Base-by-base conservation (phyloP, 92 coral and sea anemone genomes). In the Phenganax marumi region DNA sequence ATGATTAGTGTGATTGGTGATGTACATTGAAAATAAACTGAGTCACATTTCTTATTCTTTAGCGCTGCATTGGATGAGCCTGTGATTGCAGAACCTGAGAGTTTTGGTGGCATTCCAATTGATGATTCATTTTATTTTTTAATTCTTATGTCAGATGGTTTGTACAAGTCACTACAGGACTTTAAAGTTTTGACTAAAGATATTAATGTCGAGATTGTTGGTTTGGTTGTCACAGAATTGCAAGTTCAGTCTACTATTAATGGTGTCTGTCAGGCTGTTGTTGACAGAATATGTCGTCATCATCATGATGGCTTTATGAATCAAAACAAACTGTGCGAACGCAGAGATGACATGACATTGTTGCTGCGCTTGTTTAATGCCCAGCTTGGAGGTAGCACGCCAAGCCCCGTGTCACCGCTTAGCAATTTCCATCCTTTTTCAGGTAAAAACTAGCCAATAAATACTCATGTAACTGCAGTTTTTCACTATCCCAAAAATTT, bases 221-320 rank as follows among this genome's bases (percentile, higher is more conserved):
- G 85, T 52, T 68, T 95, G 69, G 92, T 92, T 23, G 80, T 93
- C 8, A 86, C 89, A 24, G 98, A 95, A 54, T 79, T 95, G 68
- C 88, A 75, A 52, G 88, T 85, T n/a, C 98, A 95, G 87, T 85
- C 86, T 33, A 95, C 97, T 48, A 68, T 95, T 18, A 95, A 87
- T n/a, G 98, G 98, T 7, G 94, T 95, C 56, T 92, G 97, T 0
- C 98, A 95, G 54, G 98, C 98, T 18, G 93, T 95, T 2, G 95
- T 95, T 12, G 98, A 95, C 86, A 90, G 88, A 65, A 90, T 88
- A n/a, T 97, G 98, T 8, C 88, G 98, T 51, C 52, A 65, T 48
- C 98, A 95, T 54, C 98, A 92, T 60, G 98, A 95, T 82, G 87
- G 93, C 50, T 95, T 85, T 86, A 95, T 95, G 98, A 87, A 86